A percentile compares a stretch with the other conserved stretches of the same genome.
Conservation (phyloP, 1,140 invertebrate genomes). For the Microplitis mediator region DNA sequence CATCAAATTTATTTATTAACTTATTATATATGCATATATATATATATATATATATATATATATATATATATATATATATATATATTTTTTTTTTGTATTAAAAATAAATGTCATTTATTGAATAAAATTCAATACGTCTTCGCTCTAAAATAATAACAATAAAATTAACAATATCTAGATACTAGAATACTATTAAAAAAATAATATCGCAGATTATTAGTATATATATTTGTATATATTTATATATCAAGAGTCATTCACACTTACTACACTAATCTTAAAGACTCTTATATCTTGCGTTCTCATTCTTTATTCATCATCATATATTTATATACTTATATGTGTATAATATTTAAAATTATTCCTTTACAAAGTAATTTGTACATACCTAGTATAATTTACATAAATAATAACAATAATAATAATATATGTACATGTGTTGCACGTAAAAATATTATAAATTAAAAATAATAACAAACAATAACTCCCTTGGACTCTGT, state of each 20-base stretch:
- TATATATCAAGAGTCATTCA: background rate
- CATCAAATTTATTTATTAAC: no score
- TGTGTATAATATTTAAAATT: background rate
- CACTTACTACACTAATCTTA: background rate
- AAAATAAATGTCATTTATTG: background rate
- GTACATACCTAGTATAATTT: conserved; percentile 4
- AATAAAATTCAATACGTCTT: background rate
- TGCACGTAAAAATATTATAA: no score
- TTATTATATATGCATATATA: no score
- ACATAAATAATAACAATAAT: background rate
- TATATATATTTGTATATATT: background rate
- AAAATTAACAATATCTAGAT: background rate
- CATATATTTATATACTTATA: background rate
- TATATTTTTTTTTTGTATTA: no score
- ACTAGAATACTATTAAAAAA: conserved; percentile 1
- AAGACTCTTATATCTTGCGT: background rate
- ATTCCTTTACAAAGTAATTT: background rate
- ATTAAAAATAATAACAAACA: no score
- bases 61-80: no score
- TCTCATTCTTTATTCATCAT: background rate
- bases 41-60: no score
- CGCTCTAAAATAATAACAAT: background rate
- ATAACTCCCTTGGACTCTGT: background rate
- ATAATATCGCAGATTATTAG: background rate
- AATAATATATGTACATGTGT: background rate